phyloP scores from a whole-genome alignment of 2,113 vertebrate species.

The Nycticorax nycticorax region DNA sequence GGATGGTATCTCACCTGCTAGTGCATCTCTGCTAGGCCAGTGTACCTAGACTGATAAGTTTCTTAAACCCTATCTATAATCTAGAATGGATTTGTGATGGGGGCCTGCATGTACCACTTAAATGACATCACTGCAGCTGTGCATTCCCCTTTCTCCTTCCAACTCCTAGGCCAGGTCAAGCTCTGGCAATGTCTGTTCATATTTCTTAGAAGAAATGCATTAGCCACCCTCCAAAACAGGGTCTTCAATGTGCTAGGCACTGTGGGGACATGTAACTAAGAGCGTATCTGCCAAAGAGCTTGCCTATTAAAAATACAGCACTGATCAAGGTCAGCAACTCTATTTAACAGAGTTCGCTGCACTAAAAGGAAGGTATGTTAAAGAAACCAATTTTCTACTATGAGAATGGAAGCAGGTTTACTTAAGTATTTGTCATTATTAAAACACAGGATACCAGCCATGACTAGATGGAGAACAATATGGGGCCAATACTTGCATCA shows the following conservation, averaged over 20 bases:
- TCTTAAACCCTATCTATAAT: not conserved
- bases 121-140: not conserved
- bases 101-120: not conserved
- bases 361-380: not conserved
- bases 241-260: not conserved
- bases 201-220: not conserved
- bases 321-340: not conserved
- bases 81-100: not conserved
- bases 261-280: not conserved
- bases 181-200: not conserved
- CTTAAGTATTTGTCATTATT: not conserved
- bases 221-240: not conserved
- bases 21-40: not conserved
- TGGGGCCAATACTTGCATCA: not conserved
- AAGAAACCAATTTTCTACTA: not conserved
- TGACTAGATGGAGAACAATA: not conserved
- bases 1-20: not conserved
- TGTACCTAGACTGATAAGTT: not conserved
- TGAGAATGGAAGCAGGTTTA: not conserved
- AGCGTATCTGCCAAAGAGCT: not conserved
- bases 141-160: not conserved
- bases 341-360: not conserved
- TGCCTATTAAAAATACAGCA: not conserved
- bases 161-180: not conserved
- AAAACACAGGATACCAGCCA: not conserved